phyloP scores from a whole-genome alignment of 2,797 vertebrate genomes.

The Danio choprae region DNA sequence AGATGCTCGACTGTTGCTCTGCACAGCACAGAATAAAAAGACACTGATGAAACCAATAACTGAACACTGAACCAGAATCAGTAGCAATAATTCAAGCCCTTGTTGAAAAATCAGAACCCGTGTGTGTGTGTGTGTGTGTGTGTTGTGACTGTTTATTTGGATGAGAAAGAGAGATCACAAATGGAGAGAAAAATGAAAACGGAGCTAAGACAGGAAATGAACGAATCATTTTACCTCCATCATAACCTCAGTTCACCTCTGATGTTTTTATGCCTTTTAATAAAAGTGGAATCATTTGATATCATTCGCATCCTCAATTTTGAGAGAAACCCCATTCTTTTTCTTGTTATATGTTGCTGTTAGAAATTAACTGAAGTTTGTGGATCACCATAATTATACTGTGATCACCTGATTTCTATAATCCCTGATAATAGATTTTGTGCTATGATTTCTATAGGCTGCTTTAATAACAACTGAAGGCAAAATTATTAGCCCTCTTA shows the following conservation, averaged over 20 bases:
- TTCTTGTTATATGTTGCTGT: too few relatives aligned
- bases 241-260: slow-evolving; percentile 18
- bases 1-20: slow-evolving; percentile 4
- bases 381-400: too few relatives aligned
- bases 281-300: not conserved
- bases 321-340: too few relatives aligned
- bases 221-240: slow-evolving; percentile 10
- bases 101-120: not conserved
- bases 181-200: not conserved
- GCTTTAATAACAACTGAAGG: too few relatives aligned
- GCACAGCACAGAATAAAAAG: not conserved
- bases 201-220: not conserved
- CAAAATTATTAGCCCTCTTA: too few relatives aligned
- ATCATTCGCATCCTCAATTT: not conserved
- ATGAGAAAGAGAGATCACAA: not conserved
- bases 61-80: not conserved
- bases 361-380: too few relatives aligned
- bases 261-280: not conserved
- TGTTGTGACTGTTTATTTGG: not conserved
- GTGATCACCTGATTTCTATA: too few relatives aligned
- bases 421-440: too few relatives aligned
- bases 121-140: slow-evolving; percentile 7
- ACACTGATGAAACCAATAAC: not conserved
- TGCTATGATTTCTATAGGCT: too few relatives aligned
- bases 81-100: slow-evolving; percentile 7